Base-by-base conservation (phyloP, 2,888 invertebrate species). In the Salticus scenicus region DNA sequence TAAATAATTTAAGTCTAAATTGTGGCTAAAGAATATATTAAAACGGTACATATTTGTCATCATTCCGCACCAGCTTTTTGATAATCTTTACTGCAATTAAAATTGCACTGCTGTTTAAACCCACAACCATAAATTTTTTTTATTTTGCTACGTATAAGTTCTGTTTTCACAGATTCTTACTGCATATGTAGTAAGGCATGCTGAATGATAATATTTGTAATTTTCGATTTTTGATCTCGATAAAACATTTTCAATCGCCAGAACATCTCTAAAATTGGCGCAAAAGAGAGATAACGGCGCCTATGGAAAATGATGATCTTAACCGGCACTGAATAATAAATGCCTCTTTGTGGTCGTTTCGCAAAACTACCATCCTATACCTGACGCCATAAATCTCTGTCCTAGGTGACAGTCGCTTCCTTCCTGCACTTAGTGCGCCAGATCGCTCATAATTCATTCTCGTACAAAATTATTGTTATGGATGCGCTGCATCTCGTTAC, bases 301-400 rank as follows among this genome's bases (percentile, higher is more conserved):
- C 72, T 73, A 74, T 73, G 67, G 67, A 84, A 84, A 84, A 84
- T 84, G 83, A 84, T 84, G 83, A 73, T 77, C 83, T 24, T 72
- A 77, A 78, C 77, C 77, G 73, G 73, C 70, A 42, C 69, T 84
- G 77, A 84, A 84, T 84, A 84, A 84, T 84, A 84, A 84, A 84
- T 84, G 83, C 77, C 77, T 47, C 57, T 74, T 41, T 74, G 81
- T 63, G 82, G 82, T 75, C 77, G 83, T 84, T 84, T 77, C 83
- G 73, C 72, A 84, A 72, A 69, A 77, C 77, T 77, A 84, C 83
- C 83, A 51, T 77, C 77, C 76, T 77, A 77, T 77, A 73, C 77
- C 83, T 83, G 73, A 24, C 64, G 73, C 77, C 77, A 77, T 84
- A 84, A 84, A 84, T 84, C 83, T 84, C 83, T 72, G 83, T 84